Evolutionary conservation across 2,888 invertebrate genomes (phyloP).

Genomic region (Drosophila eohydei): DNA sequence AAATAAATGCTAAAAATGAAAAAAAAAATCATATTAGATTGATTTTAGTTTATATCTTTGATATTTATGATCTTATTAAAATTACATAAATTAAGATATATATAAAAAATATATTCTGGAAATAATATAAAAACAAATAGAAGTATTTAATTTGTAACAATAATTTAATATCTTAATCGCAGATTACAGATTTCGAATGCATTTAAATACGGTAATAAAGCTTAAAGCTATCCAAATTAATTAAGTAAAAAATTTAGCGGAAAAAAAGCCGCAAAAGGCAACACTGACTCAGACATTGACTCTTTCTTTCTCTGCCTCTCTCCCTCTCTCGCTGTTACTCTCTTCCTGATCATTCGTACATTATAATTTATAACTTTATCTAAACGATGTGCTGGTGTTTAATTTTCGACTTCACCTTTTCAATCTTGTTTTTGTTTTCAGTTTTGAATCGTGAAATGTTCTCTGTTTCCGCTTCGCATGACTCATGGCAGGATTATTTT

Average conservation of each 20-base stretch:
- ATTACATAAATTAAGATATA: too few species aligned
- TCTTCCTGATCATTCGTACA: conserved; percentile 70
- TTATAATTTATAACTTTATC: conserved; percentile 84
- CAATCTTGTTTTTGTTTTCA: conserved; percentile 57
- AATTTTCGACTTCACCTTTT: conserved; percentile 82
- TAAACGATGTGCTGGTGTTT: conserved; percentile 84
- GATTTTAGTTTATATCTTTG: too few species aligned
- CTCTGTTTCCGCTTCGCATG: conserved; percentile 73
- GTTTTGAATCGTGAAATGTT: conserved; percentile 49
- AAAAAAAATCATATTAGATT: too few species aligned
- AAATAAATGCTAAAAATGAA: too few species aligned
- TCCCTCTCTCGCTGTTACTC: conserved; percentile 1
- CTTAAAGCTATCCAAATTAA: neutral
- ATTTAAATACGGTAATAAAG: neutral
- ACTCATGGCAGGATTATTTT: conserved; percentile 62
- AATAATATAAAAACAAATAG: neutral
- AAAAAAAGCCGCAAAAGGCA: neutral
- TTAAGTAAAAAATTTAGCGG: neutral
- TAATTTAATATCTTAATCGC: neutral
- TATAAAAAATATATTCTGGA: too few species aligned
- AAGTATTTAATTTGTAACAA: neutral
- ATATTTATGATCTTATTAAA: too few species aligned
- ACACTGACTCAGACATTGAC: conserved; percentile 1
- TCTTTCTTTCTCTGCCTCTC: neutral
- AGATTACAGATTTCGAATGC: neutral